Conservation (phyloP, 53 echinoderm and acorn worm species). For the Paracentrotus lividus region DNA sequence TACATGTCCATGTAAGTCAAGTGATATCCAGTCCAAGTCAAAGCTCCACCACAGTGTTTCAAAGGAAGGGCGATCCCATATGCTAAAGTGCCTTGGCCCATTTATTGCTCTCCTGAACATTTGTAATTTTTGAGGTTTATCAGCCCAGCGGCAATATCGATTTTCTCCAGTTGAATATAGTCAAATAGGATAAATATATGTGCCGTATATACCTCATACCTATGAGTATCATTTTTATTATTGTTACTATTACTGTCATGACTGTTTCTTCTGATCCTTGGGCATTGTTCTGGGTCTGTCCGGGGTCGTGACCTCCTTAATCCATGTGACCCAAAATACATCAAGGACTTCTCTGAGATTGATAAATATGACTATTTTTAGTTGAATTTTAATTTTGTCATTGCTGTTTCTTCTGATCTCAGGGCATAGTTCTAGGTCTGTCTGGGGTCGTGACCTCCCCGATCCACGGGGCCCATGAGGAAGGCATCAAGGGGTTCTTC, state of each 20-base stretch:
- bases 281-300: conserved; percentile 71
- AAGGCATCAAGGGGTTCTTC: conserved; percentile 97
- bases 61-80: too few species aligned
- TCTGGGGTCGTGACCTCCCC: conserved; percentile 93
- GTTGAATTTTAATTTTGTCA: too few species aligned
- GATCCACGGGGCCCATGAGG: conserved; percentile 90
- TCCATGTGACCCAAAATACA: conserved; percentile 87
- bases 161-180: too few species aligned
- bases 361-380: too few species aligned
- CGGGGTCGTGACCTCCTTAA: conserved; percentile 89
- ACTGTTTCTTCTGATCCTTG: neutral
- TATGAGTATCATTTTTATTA: neutral
- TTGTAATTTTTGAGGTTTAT: too few species aligned
- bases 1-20: too few species aligned
- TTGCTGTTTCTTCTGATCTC: neutral
- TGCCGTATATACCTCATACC: too few species aligned
- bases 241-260: neutral
- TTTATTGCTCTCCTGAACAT: too few species aligned
- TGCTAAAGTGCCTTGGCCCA: too few species aligned
- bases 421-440: conserved; percentile 94
- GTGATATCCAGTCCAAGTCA: too few species aligned
- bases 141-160: neutral
- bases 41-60: too few species aligned
- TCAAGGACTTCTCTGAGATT: conserved; percentile 99
- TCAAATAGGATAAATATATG: too few species aligned